phyloP scores from a whole-genome alignment of 2,113 vertebrate species.

The Esox niger region DNA sequence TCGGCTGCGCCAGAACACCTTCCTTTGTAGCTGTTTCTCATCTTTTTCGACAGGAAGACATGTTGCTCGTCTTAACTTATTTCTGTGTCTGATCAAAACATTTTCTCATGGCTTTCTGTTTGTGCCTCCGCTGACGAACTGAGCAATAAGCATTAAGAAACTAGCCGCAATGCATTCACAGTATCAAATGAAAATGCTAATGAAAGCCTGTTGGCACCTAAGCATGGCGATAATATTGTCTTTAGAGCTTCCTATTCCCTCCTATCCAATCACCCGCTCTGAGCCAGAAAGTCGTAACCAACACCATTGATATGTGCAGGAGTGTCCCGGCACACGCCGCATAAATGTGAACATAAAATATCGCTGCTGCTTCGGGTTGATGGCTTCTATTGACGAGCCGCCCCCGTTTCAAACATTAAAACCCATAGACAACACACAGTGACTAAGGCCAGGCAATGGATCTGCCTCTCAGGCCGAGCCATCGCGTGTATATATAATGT shows the following conservation, averaged over 20 bases:
- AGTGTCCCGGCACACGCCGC: conserved; percentile 12
- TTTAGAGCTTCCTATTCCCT: conserved; percentile 2
- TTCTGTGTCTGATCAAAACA: no score
- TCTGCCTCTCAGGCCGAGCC: conserved; percentile 22
- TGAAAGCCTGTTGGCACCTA: no score
- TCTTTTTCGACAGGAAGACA: no score
- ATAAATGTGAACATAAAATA: conserved; percentile 41
- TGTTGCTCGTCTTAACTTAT: no score
- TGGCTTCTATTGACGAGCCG: conserved; percentile 34
- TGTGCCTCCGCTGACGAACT: no score
- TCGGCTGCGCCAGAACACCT: no score
- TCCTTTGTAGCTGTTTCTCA: no score
- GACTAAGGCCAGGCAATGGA: not conserved
- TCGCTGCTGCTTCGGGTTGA: conserved; percentile 1
- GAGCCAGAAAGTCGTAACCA: conserved; percentile 26
- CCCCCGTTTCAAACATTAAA: not conserved
- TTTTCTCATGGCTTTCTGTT: no score
- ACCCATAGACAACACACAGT: conserved; percentile 13
- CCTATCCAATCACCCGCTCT: conserved; percentile 10
- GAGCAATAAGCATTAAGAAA: no score
- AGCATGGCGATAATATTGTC: no score
- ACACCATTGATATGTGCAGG: conserved; percentile 6
- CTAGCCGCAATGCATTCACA: no score
- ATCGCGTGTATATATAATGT: conserved; percentile 19
- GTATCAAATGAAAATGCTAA: no score